Evolutionary conservation across 2,888 invertebrate species (phyloP).

Genomic region (Drosophila sordidula): DNA sequence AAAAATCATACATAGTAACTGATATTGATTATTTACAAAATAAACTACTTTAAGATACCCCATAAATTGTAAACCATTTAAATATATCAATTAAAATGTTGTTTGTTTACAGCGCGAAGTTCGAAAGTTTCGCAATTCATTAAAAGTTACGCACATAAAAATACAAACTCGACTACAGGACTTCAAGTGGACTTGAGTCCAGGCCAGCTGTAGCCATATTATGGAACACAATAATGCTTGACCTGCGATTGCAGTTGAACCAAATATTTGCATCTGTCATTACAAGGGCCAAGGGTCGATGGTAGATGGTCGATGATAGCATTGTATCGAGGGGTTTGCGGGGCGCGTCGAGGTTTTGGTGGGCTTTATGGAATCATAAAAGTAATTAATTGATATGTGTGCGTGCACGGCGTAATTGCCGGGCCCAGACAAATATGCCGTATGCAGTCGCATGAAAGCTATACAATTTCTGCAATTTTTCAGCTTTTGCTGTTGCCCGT

Average conservation of each 20-base stretch:
- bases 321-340: not conserved
- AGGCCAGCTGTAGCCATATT: constrained; percentile 14
- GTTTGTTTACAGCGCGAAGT: constrained; percentile 1
- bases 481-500: constrained; percentile 57
- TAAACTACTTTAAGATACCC: too few relatives aligned
- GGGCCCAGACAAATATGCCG: constrained; percentile 60
- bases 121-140: constrained; percentile 6
- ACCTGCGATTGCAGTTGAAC: constrained; percentile 32
- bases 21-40: too few relatives aligned
- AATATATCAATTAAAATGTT: constrained; percentile 16
- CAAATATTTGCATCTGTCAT: constrained; percentile 72
- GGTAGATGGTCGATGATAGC: constrained; percentile 4
- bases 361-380: constrained; percentile 70
- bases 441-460: constrained; percentile 22
- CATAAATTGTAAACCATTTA: not conserved
- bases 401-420: constrained; percentile 64
- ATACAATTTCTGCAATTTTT: constrained; percentile 62
- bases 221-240: constrained; percentile 20
- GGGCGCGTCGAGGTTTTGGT: constrained; percentile 7
- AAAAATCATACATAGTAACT: too few relatives aligned
- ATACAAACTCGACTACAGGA: not conserved
- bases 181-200: constrained; percentile 1
- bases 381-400: constrained; percentile 76
- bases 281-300: constrained; percentile 37
- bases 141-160: constrained; percentile 16